Base-by-base conservation (phyloP, 2,797 vertebrate species). In the Coranthus polyacanthus region DNA sequence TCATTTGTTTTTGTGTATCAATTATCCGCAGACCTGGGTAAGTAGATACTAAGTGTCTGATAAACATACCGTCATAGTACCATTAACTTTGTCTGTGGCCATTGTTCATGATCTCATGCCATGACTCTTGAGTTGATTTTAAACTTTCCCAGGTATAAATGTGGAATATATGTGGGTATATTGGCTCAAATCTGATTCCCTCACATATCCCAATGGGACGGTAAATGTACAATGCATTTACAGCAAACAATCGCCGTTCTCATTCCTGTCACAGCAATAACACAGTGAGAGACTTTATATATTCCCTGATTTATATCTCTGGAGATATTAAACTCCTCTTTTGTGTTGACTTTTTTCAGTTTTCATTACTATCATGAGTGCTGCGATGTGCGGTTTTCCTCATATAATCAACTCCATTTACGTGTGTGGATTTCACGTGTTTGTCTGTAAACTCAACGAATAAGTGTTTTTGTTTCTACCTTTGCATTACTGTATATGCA, bases 1-100 rank as follows among this genome's bases (percentile, higher is more conserved):
- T 83, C 38, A 3, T 85, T 76, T 77, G 17, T 84, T 78, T 83
- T 49, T 73, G 0, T 79, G 37, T 70, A 26, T 79, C 32, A 57
- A 38, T 68, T n/a, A 60, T 88, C 78, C 77, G 70, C 90, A 94
- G 91, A 81, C 82, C 89, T 47, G 89, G 89, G 92, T 93, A 69
- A 93, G 92, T 92, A 88, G 26, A 50, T 60, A 62, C 43, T 75
- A 34, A 60, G 21, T 54, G 45, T 75, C 39, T 57, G 42, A 52
- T 74, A 63, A 70, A 52, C 55, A 74, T 55, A 38, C 47, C 54
- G 59, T 75, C 50, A 55, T 49, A 12, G 61, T 36, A 26, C 24
- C 13, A 5, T 47, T 45, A 41, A 32, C 41, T 13, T 38, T 55
- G 26, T 80, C 38, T 26, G 29, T 64, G 37, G 8, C 50, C 78